Base-by-base conservation (phyloP, 2,888 invertebrate genomes). In the Asteroscopus sphinx region DNA sequence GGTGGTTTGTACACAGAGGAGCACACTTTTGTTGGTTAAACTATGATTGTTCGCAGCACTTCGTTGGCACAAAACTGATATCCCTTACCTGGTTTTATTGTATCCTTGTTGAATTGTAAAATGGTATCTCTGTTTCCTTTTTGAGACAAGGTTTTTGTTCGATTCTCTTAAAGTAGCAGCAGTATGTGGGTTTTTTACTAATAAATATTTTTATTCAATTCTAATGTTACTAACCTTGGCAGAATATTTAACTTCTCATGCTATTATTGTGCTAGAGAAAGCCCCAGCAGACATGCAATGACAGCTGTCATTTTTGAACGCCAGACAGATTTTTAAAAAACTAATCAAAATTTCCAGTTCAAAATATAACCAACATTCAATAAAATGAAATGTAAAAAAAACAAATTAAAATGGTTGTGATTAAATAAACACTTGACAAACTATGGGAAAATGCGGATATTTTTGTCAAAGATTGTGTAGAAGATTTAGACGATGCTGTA, bases 301-400 rank as follows among this genome's bases (percentile, higher is more conserved):
- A 37, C 68, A 30, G 17, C 41, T 53, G 48, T 39, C 68, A 67
- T 4, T n/a, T 37, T 17, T 13, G 45, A 48, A 21, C 0, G 21
- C 21, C 44, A 12, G 21, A 49, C 26, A 25, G 8, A 21, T 36
- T 36, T 33, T 5, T 8, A 13, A 28, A 45, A 39, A 11, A 5
- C 1, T 21, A 6, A 40, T 17, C 21, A 21, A 49, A 48, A 44
- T 26, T 49, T 17, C 26, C 8, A 45, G 33, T 51, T 15, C n/a
- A 21, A 11, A 25, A n/a, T n/a, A n/a, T n/a, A n/a, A 3, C 8
- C 9, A 16, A 37, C 2, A 28, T 49, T 41, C 15, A 53, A 11
- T 11, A 28, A 26, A 41, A 41, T 12, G 28, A 28, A 37, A 65
- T 49, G 35, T 17, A 16, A 25, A 8, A 46, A 21, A 45, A 17